Evolutionary conservation across 2,888 invertebrate species (phyloP).

Genomic region (Osedax fenrisi): DNA sequence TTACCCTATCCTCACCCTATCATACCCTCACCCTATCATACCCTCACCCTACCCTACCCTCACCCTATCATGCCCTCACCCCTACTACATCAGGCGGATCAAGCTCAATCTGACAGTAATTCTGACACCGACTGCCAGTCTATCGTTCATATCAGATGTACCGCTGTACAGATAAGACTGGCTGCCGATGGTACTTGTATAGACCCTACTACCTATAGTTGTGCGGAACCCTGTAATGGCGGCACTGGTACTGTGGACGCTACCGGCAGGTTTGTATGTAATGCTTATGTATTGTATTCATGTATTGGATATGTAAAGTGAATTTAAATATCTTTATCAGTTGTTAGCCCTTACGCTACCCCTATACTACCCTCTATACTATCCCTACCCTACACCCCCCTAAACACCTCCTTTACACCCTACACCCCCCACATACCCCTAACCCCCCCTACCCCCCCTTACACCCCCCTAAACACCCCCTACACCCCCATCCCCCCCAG

Average conservation of each 20-base stretch:
- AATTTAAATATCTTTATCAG: too few relatives aligned
- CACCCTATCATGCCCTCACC: background rate
- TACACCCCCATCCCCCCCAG: too few relatives aligned
- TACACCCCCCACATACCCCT: too few relatives aligned
- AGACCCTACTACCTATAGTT: slow-evolving; percentile 38
- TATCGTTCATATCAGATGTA: slow-evolving; percentile 40
- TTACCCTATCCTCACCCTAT: too few relatives aligned
- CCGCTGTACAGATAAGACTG: slow-evolving; percentile 37
- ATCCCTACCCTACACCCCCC: too few relatives aligned
- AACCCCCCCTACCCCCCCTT: too few relatives aligned
- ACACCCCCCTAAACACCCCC: too few relatives aligned
- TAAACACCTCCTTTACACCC: too few relatives aligned
- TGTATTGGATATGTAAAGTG: too few relatives aligned
- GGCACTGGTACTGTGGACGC: slow-evolving; percentile 36
- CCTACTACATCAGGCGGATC: background rate
- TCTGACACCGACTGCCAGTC: slow-evolving; percentile 42
- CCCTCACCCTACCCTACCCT: background rate
- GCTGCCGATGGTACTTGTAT: slow-evolving; percentile 38
- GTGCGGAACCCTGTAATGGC: slow-evolving; percentile 37
- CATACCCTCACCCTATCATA: background rate
- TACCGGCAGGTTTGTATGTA: slow-evolving; percentile 37
- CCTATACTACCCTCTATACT: too few relatives aligned
- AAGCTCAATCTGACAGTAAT: slow-evolving; percentile 27
- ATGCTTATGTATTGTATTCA: too few relatives aligned
- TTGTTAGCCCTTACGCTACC: too few relatives aligned